phyloP scores from a whole-genome alignment of 2,888 invertebrate genomes.

The Carcina quercana region DNA sequence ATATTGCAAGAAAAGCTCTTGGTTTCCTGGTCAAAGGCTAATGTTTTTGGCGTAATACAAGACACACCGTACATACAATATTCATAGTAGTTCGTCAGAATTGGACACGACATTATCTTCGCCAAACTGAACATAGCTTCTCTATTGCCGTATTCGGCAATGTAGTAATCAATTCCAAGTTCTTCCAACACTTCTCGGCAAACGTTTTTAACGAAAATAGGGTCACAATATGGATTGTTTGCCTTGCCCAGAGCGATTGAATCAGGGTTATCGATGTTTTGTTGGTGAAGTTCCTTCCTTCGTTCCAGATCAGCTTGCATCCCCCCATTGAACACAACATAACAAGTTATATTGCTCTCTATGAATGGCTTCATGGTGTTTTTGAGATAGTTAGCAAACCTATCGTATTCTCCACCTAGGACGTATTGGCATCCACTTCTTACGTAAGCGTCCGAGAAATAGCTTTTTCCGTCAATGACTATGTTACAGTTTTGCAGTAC shows the following conservation, averaged over 20 bases:
- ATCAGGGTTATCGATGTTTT: constrained; percentile 14
- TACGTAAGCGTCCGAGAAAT: constrained; percentile 20
- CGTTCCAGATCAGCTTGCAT: constrained; percentile 14
- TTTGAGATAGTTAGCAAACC: constrained; percentile 14
- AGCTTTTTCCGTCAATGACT: constrained; percentile 19
- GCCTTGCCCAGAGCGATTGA: constrained; percentile 10
- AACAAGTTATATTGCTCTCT: constrained; percentile 14
- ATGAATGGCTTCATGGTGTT: constrained; percentile 9
- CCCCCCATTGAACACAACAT: constrained; percentile 18
- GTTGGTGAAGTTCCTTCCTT: constrained; percentile 17
- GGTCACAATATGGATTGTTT: constrained; percentile 17
- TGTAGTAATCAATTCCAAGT: constrained; percentile 24
- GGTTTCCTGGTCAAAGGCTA: neutral
- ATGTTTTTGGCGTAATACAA: constrained; percentile 6
- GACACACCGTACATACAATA: constrained; percentile 19
- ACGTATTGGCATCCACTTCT: constrained; percentile 23
- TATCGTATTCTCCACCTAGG: constrained; percentile 21
- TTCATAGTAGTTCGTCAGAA: constrained; percentile 26
- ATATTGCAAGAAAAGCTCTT: constrained; percentile 3
- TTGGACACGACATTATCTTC: constrained; percentile 21
- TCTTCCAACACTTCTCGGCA: constrained; percentile 23
- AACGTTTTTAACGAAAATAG: constrained; percentile 19
- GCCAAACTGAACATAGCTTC: constrained; percentile 23
- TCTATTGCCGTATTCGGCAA: constrained; percentile 21
- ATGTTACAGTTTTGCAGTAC: constrained; percentile 10